A percentile compares a stretch with the other conserved stretches of the same genome.
These are phyloP conservation scores for Tiliacea citrago DNA, from an alignment of 2,888 invertebrate species.

Conservation along the genomic window DNA sequence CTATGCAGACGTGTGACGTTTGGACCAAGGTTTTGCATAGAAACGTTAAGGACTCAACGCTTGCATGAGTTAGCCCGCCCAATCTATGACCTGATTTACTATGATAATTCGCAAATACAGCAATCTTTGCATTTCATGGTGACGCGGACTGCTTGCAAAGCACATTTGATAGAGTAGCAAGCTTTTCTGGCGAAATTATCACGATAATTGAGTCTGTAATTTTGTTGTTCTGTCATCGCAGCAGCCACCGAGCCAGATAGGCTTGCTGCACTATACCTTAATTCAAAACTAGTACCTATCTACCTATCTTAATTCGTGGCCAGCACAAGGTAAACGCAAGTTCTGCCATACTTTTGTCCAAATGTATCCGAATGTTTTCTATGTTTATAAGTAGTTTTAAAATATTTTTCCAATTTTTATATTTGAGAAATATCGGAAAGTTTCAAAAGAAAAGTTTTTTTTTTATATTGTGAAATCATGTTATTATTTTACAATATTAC, in stretches of 20 bases:
- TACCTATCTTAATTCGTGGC: too few relatives aligned
- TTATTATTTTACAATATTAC: neutral
- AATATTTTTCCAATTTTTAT: neutral
- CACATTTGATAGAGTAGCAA: neutral
- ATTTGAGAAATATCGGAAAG: neutral
- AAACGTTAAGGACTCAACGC: too few relatives aligned
- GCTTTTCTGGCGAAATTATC: neutral
- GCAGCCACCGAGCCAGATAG: neutral
- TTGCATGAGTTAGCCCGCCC: too few relatives aligned
- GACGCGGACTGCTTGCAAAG: neutral
- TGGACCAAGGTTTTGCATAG: neutral
- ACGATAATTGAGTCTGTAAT: neutral
- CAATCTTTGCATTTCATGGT: neutral
- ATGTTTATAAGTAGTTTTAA: neutral
- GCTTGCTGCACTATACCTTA: neutral
- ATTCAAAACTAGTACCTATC: neutral
- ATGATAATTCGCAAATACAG: neutral
- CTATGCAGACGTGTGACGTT: neutral
- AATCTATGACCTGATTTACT: too few relatives aligned
- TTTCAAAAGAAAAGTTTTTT: neutral
- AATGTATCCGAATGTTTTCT: too few relatives aligned
- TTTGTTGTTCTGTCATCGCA: neutral
- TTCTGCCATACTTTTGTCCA: neutral
- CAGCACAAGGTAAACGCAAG: neutral
- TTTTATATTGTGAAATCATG: neutral